Conservation (phyloP, 2,888 invertebrate species). For the Sussaba pulchella region DNA sequence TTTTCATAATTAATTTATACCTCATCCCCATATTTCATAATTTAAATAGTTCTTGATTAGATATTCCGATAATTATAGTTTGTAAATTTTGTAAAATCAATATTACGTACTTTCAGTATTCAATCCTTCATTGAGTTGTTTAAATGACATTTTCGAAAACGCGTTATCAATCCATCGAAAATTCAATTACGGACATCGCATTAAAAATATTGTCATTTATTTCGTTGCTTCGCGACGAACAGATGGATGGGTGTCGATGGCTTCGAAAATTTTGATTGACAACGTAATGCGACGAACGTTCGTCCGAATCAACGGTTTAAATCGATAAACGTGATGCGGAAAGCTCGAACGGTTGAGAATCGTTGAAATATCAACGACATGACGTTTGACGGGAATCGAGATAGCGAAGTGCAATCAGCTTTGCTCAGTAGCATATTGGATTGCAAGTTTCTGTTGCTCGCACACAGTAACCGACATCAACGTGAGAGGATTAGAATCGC, state of each 20-base stretch:
- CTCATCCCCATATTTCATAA: too few relatives aligned
- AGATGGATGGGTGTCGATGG: not conserved
- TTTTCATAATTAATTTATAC: too few relatives aligned
- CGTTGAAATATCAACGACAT: not conserved
- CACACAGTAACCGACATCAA: constrained; percentile 22
- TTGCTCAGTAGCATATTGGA: constrained; percentile 1
- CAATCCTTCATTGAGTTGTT: too few relatives aligned
- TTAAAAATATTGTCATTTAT: too few relatives aligned
- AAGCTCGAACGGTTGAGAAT: not conserved
- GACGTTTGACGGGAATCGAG: constrained; percentile 23
- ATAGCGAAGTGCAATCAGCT: not conserved
- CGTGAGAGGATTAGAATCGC: constrained; percentile 55
- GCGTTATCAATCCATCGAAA: too few relatives aligned
- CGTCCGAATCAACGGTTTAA: not conserved
- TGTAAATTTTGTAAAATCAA: too few relatives aligned
- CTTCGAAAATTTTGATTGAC: not conserved
- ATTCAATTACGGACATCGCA: not conserved
- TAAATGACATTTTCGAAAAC: too few relatives aligned
- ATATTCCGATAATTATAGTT: too few relatives aligned
- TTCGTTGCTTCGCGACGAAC: not conserved
- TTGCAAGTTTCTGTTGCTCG: constrained; percentile 33
- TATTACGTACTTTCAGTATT: too few relatives aligned
- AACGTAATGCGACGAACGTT: not conserved
- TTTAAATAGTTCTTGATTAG: too few relatives aligned
- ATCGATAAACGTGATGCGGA: not conserved